Conservation (phyloP, 2,797 vertebrate genomes). For the Arnoldichthys spilopterus region DNA sequence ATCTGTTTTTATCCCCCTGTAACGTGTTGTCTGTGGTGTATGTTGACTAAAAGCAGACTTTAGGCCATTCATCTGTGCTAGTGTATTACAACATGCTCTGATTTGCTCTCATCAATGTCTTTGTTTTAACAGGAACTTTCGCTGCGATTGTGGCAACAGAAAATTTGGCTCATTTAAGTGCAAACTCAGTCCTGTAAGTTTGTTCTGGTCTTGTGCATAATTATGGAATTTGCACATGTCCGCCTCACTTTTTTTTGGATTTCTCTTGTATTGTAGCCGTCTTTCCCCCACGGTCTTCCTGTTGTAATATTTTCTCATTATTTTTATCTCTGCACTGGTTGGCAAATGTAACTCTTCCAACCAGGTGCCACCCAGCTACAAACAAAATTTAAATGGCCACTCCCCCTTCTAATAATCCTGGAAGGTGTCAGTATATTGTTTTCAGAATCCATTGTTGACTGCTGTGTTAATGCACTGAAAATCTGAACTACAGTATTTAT, state of each 20-base stretch:
- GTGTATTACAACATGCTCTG: neutral
- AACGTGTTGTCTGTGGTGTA: neutral
- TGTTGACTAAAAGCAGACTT: neutral
- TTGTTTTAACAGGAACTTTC: slow-evolving; percentile 71
- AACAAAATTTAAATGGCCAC: too few relatives aligned
- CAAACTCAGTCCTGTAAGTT: slow-evolving; percentile 87
- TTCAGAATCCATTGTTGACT: too few relatives aligned
- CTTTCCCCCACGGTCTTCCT: too few relatives aligned
- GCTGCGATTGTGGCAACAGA: slow-evolving; percentile 92
- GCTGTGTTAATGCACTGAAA: neutral
- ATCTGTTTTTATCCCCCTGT: neutral
- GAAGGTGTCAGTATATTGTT: too few relatives aligned
- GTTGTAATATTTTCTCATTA: too few relatives aligned
- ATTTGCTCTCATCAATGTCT: slow-evolving; percentile 2
- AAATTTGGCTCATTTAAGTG: slow-evolving; percentile 90
- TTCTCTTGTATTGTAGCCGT: too few relatives aligned
- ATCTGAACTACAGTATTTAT: neutral
- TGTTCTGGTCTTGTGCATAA: neutral
- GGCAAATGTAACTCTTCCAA: too few relatives aligned
- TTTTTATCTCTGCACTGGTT: too few relatives aligned
- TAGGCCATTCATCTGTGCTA: neutral
- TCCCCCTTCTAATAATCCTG: too few relatives aligned
- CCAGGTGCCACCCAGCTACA: too few relatives aligned
- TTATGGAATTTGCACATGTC: neutral
- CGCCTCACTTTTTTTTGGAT: too few relatives aligned